These are phyloP conservation scores for Philotrypesis tridentata DNA, from an alignment of 1,140 invertebrate genomes.

Conservation along the genomic window DNA sequence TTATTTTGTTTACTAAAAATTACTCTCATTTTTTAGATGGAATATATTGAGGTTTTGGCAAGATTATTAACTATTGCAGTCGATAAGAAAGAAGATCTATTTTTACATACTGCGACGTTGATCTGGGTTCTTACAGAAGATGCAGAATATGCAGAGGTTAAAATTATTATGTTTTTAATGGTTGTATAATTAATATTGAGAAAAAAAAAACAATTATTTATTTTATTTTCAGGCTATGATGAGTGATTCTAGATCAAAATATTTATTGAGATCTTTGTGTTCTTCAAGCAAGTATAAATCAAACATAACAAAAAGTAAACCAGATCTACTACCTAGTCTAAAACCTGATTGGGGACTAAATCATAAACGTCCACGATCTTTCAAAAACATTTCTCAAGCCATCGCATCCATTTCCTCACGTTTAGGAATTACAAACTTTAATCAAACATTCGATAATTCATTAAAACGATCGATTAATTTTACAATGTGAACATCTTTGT, in stretches of 20 bases:
- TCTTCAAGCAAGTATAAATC: conserved; percentile 46
- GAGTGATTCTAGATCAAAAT: conserved; percentile 48
- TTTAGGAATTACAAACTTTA: conserved; percentile 49
- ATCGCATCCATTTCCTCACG: conserved; percentile 47
- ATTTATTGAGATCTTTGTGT: conserved; percentile 49
- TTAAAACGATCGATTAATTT: conserved; percentile 41
- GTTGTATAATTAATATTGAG: neutral
- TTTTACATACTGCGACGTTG: conserved; percentile 58
- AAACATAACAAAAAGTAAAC: conserved; percentile 28
- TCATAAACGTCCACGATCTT: conserved; percentile 55
- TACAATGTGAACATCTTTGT: conserved; percentile 32
- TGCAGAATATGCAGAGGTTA: conserved; percentile 52
- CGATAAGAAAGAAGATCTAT: conserved; percentile 54
- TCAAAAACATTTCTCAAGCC: conserved; percentile 53
- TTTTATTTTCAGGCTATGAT: conserved; percentile 42
- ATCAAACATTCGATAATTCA: conserved; percentile 14
- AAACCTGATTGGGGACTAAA: conserved; percentile 59
- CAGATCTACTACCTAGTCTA: conserved; percentile 51
- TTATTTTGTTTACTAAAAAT: neutral
- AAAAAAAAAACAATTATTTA: conserved; percentile 1
- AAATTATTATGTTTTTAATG: neutral
- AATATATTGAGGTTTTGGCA: conserved; percentile 54
- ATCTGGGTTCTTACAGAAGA: conserved; percentile 56
- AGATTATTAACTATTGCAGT: conserved; percentile 55
- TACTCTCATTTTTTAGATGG: conserved; percentile 41